phyloP scores from a whole-genome alignment of 2,113 vertebrate genomes.

The Elachura formosa region DNA sequence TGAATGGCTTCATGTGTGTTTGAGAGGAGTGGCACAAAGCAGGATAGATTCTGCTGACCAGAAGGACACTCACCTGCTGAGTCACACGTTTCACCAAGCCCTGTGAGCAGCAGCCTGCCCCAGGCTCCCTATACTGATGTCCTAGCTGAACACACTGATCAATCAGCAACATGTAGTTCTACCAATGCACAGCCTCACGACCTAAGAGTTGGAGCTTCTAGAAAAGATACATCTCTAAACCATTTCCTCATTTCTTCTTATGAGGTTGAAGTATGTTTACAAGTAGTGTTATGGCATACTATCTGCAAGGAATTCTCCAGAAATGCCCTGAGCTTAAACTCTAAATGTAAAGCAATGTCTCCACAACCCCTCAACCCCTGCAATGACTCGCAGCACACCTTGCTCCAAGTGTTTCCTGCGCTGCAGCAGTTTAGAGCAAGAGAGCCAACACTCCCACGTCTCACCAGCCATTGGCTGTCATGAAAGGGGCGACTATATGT shows the following conservation, averaged over 20 bases:
- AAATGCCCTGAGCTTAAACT: neutral
- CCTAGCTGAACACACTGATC: neutral
- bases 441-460: neutral
- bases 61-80: neutral
- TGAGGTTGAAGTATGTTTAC: neutral
- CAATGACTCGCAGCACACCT: neutral
- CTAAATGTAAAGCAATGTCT: neutral
- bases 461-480: neutral
- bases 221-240: neutral
- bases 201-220: neutral
- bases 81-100: neutral
- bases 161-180: rapidly evolving
- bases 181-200: neutral
- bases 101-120: neutral
- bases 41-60: neutral
- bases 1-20: neutral
- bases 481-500: neutral
- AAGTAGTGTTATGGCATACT: neutral
- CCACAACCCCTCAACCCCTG: neutral
- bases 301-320: neutral
- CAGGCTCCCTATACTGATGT: neutral
- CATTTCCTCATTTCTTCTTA: neutral
- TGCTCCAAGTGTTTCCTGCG: neutral
- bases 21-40: neutral
- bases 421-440: neutral